Evolutionary conservation across 2,888 invertebrate species (phyloP).

Genomic region (Drosophila histrio): DNA sequence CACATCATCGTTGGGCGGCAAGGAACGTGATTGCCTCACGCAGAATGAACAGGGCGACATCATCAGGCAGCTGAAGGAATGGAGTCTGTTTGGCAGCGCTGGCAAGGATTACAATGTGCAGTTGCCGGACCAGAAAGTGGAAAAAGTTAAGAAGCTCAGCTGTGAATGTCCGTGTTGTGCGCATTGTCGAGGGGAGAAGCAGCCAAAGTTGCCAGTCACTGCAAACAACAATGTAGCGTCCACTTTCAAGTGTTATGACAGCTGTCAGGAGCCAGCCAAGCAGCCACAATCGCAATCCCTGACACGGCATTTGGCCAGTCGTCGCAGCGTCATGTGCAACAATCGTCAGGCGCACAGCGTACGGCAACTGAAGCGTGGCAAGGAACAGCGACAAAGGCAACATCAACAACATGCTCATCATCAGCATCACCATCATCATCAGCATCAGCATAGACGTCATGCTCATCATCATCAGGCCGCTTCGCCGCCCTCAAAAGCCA

Average conservation of each 20-base stretch:
- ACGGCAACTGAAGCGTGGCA: conserved; percentile 76
- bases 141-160: conserved; percentile 34
- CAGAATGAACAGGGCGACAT: conserved; percentile 79
- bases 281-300: conserved; percentile 27
- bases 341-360: conserved; percentile 71
- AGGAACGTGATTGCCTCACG: conserved; percentile 47
- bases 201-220: background rate
- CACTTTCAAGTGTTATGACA: conserved; percentile 67
- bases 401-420: conserved; percentile 36
- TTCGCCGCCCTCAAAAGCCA: conserved; percentile 64
- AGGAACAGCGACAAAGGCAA: conserved; percentile 47
- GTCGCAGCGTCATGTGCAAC: conserved; percentile 72
- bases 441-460: background rate
- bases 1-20: conserved; percentile 64
- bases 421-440: conserved; percentile 14
- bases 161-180: conserved; percentile 80
- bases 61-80: conserved; percentile 82
- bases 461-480: conserved; percentile 6
- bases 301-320: conserved; percentile 65
- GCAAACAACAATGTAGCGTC: conserved; percentile 35
- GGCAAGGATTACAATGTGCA: conserved; percentile 76
- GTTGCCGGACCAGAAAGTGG: conserved; percentile 32
- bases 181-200: conserved; percentile 54
- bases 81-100: conserved; percentile 82
- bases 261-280: conserved; percentile 54